These are phyloP conservation scores for Numenius arquata DNA, from an alignment of 2,113 vertebrate genomes.

Conservation along the genomic window DNA sequence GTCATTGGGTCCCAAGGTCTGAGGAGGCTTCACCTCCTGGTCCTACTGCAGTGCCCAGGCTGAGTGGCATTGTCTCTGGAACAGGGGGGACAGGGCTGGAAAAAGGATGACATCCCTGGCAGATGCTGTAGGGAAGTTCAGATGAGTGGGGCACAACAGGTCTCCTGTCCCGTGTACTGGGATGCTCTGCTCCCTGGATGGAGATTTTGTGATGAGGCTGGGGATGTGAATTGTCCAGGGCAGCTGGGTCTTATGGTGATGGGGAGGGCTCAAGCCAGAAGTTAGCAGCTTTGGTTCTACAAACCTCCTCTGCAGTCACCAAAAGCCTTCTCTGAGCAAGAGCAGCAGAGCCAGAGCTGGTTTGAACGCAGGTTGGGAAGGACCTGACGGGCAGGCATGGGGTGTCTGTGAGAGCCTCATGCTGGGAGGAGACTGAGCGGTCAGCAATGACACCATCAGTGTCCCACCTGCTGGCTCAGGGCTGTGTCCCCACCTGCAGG, in stretches of 20 bases:
- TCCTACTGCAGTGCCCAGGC: not conserved
- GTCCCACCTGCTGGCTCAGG: not conserved
- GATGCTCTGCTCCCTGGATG: not conserved
- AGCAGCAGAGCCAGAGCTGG: not conserved
- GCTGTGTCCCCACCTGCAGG: not conserved
- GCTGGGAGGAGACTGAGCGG: not conserved
- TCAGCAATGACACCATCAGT: not conserved
- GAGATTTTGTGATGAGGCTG: not conserved
- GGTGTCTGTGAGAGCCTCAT: not conserved
- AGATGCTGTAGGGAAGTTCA: not conserved
- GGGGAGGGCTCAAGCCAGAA: not conserved
- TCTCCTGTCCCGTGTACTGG: not conserved
- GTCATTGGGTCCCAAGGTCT: not conserved
- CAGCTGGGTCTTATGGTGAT: not conserved
- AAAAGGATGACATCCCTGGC: not conserved
- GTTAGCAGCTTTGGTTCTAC: not conserved
- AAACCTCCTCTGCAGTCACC: not conserved
- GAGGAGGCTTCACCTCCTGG: not conserved
- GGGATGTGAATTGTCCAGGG: too few relatives aligned
- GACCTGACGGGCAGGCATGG: fast-evolving
- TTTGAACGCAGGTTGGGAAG: not conserved
- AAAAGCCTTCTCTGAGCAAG: not conserved
- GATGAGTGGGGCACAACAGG: fast-evolving
- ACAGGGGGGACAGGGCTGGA: not conserved
- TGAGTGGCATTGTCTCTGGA: fast-evolving